phyloP scores from a whole-genome alignment of 2,113 vertebrate species.

The Sphaerodactylus townsendi region DNA sequence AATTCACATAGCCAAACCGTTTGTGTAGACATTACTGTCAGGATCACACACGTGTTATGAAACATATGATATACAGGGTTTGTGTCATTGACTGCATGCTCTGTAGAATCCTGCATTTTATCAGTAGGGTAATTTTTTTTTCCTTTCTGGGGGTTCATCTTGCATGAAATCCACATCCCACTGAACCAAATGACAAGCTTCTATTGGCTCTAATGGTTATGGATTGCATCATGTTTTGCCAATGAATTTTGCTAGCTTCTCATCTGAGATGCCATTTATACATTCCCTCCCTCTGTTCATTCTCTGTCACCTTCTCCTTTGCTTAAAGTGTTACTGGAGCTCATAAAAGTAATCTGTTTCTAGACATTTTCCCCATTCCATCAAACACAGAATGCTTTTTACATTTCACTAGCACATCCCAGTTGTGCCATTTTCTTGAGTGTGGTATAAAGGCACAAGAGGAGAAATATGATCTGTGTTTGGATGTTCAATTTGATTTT shows the following conservation, averaged over 20 bases:
- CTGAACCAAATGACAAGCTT: background rate
- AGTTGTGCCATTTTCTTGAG: slow-evolving; percentile 26
- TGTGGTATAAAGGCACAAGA: slow-evolving; percentile 14
- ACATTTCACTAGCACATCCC: slow-evolving; percentile 3
- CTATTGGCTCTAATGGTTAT: slow-evolving; percentile 6
- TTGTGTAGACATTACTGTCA: background rate
- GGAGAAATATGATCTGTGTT: background rate
- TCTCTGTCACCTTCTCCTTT: slow-evolving; percentile 30
- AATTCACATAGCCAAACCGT: background rate
- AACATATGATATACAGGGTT: background rate
- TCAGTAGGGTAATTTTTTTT: background rate
- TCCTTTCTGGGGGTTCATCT: background rate
- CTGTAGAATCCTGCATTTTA: background rate
- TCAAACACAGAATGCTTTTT: slow-evolving; percentile 8
- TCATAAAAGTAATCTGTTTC: slow-evolving; percentile 21
- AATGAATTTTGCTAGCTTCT: background rate
- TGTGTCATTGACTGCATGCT: background rate
- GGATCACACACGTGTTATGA: background rate
- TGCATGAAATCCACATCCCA: background rate
- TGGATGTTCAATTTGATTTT: slow-evolving; percentile 31
- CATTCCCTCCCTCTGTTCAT: background rate
- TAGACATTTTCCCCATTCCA: slow-evolving; percentile 16
- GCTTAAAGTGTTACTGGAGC: slow-evolving; percentile 17
- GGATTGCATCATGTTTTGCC: background rate
- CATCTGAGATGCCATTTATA: background rate